Evolutionary conservation across 1,140 invertebrate species (phyloP).

Genomic region (Metaphire vulgaris): DNA sequence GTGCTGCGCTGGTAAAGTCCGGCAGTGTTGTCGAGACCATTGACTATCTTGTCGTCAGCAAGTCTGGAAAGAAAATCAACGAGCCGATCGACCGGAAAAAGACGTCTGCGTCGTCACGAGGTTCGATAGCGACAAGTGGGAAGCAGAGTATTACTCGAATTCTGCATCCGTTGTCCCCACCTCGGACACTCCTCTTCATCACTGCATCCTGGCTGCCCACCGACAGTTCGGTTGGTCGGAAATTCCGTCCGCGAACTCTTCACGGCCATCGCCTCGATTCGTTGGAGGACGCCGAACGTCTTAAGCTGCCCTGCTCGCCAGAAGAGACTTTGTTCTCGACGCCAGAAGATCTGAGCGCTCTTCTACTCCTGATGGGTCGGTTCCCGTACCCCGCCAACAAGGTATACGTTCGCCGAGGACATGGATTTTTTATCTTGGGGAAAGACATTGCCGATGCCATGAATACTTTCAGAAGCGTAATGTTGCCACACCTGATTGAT

Average conservation of each 20-base stretch:
- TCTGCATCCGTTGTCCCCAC: conserved; percentile 16
- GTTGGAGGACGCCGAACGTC: conserved; percentile 3
- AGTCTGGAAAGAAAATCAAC: conserved; percentile 18
- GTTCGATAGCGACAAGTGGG: conserved; percentile 12
- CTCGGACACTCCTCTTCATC: conserved; percentile 22
- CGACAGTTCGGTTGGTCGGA: conserved; percentile 8
- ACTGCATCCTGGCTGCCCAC: not conserved
- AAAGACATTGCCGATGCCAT: conserved; percentile 14
- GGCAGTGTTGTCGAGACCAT: not conserved
- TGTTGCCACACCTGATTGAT: conserved; percentile 4
- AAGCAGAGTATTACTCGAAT: conserved; percentile 14
- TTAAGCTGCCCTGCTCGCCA: conserved; percentile 8
- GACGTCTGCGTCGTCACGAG: conserved; percentile 15
- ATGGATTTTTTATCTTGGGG: conserved; percentile 22
- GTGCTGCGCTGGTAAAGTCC: not conserved
- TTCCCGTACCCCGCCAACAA: conserved; percentile 25
- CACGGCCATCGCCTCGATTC: conserved; percentile 22
- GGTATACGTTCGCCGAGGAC: conserved; percentile 14
- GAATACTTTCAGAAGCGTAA: conserved; percentile 8
- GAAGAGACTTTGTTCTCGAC: conserved; percentile 24
- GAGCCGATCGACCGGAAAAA: not conserved
- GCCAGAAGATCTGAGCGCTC: conserved; percentile 12
- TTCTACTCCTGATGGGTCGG: conserved; percentile 1
- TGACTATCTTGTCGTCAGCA: conserved; percentile 21
- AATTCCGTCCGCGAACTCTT: conserved; percentile 7